Evolutionary conservation across 1,140 invertebrate genomes (phyloP).

Genomic region (Habropoda laboriosa): DNA sequence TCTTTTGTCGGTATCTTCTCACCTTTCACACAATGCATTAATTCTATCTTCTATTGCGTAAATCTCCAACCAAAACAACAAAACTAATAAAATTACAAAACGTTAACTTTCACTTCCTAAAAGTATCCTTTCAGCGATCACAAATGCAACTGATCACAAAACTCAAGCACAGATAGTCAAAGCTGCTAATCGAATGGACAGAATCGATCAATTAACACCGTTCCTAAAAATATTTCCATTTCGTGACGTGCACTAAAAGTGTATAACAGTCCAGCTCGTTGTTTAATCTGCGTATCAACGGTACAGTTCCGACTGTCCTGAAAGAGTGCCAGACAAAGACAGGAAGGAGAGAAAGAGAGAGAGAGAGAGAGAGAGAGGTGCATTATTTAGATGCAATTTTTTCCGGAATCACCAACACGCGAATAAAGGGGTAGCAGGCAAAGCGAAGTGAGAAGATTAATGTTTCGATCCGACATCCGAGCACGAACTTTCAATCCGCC

Average conservation of each 20-base stretch:
- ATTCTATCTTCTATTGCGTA: too few relatives aligned
- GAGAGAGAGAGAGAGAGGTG: neutral
- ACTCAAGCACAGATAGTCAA: neutral
- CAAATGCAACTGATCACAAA: neutral
- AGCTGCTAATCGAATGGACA: neutral
- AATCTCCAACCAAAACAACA: too few relatives aligned
- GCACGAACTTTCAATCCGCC: constrained; percentile 34
- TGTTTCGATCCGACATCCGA: constrained; percentile 28
- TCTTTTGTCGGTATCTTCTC: too few relatives aligned
- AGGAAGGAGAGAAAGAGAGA: neutral
- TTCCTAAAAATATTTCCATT: neutral
- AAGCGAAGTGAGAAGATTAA: constrained; percentile 41
- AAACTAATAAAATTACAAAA: too few relatives aligned
- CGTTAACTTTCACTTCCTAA: neutral
- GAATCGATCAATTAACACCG: neutral
- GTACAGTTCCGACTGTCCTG: neutral
- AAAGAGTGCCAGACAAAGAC: neutral
- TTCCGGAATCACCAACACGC: constrained; percentile 31
- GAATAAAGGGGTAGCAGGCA: neutral
- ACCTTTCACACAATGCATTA: too few relatives aligned
- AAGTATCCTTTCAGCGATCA: neutral
- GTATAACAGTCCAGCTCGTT: neutral
- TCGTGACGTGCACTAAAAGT: neutral
- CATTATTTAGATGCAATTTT: constrained; percentile 58
- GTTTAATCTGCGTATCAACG: constrained; percentile 21